Evolutionary conservation across 2,888 invertebrate species (phyloP), one percentile per base, ranked within the genome.

Genomic region (Hirudinaria manillensis): DNA sequence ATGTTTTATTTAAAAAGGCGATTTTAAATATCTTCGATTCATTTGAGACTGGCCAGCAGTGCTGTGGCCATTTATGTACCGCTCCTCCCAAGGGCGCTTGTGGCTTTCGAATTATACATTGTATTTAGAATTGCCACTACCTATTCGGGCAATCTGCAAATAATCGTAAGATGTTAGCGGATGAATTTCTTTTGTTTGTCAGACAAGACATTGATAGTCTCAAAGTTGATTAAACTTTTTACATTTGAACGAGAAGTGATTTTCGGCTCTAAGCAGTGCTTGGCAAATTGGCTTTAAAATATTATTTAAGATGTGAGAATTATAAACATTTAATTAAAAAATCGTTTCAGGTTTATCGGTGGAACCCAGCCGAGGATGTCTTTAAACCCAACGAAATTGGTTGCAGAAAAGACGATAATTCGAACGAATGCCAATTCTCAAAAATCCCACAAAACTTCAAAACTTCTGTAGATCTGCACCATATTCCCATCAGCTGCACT

Each of bases 401-500:
- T 34, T 68, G 68, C n/a, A 34, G 36, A 34, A 68, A 4, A 29
- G 32, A 29, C 21, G 29, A 29, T 34, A 34, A 32, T n/a, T 68
- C 68, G 29, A 68, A 68, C 10, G 68, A n/a, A 32, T 68, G 68
- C 21, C 2, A 68, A 32, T 68, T 68, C 32, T 32, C 7, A 10
- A 68, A 68, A 36, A 32, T 68, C 36, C 6, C 1, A 10, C n/a
- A 36, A 34, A 29, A 68, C 10, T 32, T 34, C n/a, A 68, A 68
- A 32, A 16, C 68, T 7, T 24, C 21, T n/a, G 68, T 68, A 13
- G 68, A 32, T 36, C 13, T n/a, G 36, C 21, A 36, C 6, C 32
- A 68, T 34, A 68, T 68, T 68, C 68, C 68, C 13, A 34, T 68
- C 36, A 68, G 68, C 21, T 68, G 68, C 36, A 32, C 13, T n/a